A percentile compares a stretch with the other conserved stretches of the same genome.
phyloP scores from a whole-genome alignment of 2,888 invertebrate genomes.

The Volucella bombylans region DNA sequence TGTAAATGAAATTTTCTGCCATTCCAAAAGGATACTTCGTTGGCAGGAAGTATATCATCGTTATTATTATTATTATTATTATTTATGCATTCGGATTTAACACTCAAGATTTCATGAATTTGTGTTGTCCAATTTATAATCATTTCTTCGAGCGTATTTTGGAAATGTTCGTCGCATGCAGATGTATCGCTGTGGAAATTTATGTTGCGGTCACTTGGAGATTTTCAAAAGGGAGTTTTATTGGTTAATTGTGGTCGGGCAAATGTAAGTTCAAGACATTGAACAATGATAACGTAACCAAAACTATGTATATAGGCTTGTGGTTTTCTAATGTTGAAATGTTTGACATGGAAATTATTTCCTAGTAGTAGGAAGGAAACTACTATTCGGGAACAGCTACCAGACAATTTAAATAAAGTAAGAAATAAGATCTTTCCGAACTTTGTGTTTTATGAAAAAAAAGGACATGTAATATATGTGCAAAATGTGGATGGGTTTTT shows the following conservation, averaged over 20 bases:
- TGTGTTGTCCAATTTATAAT: conserved; percentile 94
- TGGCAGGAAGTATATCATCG: conserved; percentile 84
- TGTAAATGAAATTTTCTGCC: conserved; percentile 91
- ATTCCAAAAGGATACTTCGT: conserved; percentile 92
- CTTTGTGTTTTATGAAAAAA: too few species aligned
- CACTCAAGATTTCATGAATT: conserved; percentile 84
- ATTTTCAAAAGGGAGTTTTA: neutral
- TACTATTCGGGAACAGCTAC: too few species aligned
- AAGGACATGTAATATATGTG: too few species aligned
- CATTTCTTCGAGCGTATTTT: conserved; percentile 91
- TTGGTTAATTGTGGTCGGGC: conserved; percentile 8
- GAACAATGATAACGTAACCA: too few species aligned
- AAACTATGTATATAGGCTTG: too few species aligned
- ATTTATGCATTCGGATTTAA: conserved; percentile 72
- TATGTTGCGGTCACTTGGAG: neutral
- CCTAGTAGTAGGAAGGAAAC: conserved; percentile 23
- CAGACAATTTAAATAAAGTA: too few species aligned
- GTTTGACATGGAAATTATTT: neutral
- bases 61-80: conserved; percentile 56
- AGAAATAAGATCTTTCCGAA: too few species aligned
- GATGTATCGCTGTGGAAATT: conserved; percentile 58
- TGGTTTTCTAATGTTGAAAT: neutral
- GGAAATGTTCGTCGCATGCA: conserved; percentile 78
- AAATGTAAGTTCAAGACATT: neutral
- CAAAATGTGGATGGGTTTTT: too few species aligned